A percentile compares a stretch with the other conserved stretches of the same genome.
phyloP scores from a whole-genome alignment of 23 tunicate genomes.

The Corella eumyota region DNA sequence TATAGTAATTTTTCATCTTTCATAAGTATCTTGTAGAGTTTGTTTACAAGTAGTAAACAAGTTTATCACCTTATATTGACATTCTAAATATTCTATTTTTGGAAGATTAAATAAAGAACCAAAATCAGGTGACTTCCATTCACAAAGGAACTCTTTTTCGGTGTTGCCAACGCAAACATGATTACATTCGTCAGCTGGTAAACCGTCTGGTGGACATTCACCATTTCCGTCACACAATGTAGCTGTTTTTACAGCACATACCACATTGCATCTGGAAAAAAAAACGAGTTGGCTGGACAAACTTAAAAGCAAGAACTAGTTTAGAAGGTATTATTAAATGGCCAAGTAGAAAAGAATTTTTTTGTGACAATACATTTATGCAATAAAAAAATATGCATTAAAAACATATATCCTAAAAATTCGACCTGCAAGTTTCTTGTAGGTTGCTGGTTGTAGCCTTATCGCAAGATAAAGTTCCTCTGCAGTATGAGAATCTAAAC shows the following conservation, averaged over 20 bases:
- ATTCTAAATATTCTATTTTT: not conserved
- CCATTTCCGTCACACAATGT: constrained; percentile 52
- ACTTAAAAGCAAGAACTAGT: too few species aligned
- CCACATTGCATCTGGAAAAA: constrained; percentile 14
- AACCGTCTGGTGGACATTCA: constrained; percentile 53
- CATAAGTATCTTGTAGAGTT: too few species aligned
- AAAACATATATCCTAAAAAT: not conserved
- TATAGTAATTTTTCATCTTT: too few species aligned
- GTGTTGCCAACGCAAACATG: constrained; percentile 18
- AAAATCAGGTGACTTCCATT: constrained; percentile 7
- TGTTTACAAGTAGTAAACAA: too few species aligned
- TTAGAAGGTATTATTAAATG: too few species aligned
- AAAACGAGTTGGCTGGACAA: not conserved
- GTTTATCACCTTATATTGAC: constrained; percentile 8
- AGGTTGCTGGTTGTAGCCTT: too few species aligned
- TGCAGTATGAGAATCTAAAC: not conserved
- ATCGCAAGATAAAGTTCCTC: too few species aligned
- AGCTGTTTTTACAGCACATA: constrained; percentile 17
- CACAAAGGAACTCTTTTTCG: not conserved
- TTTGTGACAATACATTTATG: too few species aligned
- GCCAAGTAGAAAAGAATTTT: too few species aligned
- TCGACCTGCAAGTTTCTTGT: too few species aligned
- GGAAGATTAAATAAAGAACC: too few species aligned
- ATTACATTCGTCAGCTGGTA: constrained; percentile 65
- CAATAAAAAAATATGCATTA: not conserved